Conservation (phyloP, 2,888 invertebrate species). For the Scelioninae gen. 2 region DNA sequence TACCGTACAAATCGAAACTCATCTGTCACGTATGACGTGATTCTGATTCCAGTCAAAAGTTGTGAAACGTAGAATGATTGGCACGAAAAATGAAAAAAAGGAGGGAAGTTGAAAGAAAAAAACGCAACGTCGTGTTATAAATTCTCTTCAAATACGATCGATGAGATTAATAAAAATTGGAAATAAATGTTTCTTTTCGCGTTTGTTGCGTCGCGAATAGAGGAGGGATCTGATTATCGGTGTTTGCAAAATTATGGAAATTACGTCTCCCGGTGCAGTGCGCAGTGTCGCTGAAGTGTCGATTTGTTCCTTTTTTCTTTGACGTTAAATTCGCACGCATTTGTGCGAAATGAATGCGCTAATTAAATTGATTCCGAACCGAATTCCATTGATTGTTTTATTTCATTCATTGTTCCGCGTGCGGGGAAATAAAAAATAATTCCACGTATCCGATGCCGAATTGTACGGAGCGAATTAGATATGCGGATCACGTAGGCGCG, state of each 20-base stretch:
- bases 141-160: conserved; percentile 17
- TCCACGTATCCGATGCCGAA: conserved; percentile 44
- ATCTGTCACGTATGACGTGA: conserved; percentile 51
- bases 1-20: conserved; percentile 48
- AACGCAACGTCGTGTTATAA: conserved; percentile 16
- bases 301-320: neutral
- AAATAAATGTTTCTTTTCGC: neutral
- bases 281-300: too few relatives aligned
- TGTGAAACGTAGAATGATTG: conserved; percentile 42
- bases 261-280: too few relatives aligned
- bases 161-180: conserved; percentile 9
- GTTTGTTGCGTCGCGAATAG: neutral
- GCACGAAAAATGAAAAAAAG: conserved; percentile 9
- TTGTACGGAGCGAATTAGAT: conserved; percentile 47
- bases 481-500: conserved; percentile 44
- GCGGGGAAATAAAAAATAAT: conserved; percentile 40
- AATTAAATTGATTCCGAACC: conserved; percentile 32
- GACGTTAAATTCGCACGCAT: neutral
- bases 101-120: conserved; percentile 3
- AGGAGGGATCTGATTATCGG: neutral
- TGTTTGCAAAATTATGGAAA: too few relatives aligned
- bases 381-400: conserved; percentile 51
- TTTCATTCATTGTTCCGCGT: conserved; percentile 46
- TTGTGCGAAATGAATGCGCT: conserved; percentile 2
- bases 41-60: conserved; percentile 43